Evolutionary conservation across 2,888 invertebrate genomes (phyloP), one percentile per base, ranked within the genome.

Genomic region (Lathronympha strigana): DNA sequence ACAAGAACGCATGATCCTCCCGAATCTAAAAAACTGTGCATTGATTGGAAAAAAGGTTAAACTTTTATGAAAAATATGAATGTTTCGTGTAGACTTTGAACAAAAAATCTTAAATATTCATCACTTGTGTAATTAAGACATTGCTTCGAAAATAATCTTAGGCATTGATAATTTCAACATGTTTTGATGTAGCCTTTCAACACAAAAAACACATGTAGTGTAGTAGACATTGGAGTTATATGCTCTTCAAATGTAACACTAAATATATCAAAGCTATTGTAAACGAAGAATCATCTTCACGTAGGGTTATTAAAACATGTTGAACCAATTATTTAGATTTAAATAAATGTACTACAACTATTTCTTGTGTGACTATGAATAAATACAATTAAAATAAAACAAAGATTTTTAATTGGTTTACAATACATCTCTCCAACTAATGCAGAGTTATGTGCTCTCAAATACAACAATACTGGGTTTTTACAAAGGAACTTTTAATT

Each of bases 301-400:
- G 68, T 71, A 67, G 64, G 67, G 69, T 67, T 45, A 72, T 81
- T 81, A 71, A 84, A 86, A 87, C 84, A 86, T 87, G 87, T 87
- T 87, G 83, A 81, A 83, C 67, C 68, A 73, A 73, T 73, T 71
- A 73, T 73, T 71, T 69, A 67, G 66, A 40, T 67, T 77, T 75
- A 78, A 80, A 75, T 79, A 79, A 80, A 76, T 86, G 86, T 87
- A 85, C 77, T 76, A 53, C 73, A 74, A 77, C 72, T 73, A 79
- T n/a, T 81, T 78, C 77, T 79, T 87, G 87, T 88, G 88, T 88
- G 88, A 84, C 81, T 84, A 77, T 79, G 75, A 67, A 82, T 83
- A 84, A 88, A 85, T 79, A 80, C 76, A 70, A 77, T 76, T 72
- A 75, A 74, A 80, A 77, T 66, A 72, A 73, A 64, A 68, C 61